Evolutionary conservation across 2,888 invertebrate species (phyloP), one percentile per base, ranked within the genome.

Genomic region (Theretra japonica): DNA sequence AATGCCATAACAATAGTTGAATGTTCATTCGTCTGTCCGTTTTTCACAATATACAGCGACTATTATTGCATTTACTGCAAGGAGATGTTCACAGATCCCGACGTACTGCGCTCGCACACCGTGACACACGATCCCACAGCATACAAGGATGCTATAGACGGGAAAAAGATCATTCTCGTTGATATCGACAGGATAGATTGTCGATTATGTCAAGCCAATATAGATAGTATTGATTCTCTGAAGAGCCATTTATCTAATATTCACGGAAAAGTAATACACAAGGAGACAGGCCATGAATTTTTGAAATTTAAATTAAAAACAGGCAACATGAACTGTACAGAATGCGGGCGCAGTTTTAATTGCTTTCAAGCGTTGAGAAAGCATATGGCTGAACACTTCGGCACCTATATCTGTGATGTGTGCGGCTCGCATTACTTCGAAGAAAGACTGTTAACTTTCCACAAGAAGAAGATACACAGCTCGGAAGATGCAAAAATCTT

Each of bases 381-480:
- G 57, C 86, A 88, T 70, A 87, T 88, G 84, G 85, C 86, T 0
- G 83, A 80, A 23, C 88, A 88, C 71, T 88, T 82, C 68, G 85
- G 86, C 0, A 86, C 87, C 0, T 86, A 79, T 41, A 83, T 88
- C 0, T 90, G 90, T 25, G 86, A 88, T 3, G 79, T 82, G 0
- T 89, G 88, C 57, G 87, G 89, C 0, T 88, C 87, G 0, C 84
- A 87, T 41, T 94, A 92, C 58, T 85, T 89, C 0, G 89, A 90
- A 71, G 86, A 86, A 7, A 75, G 88, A 0, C 89, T 90, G 65
- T 75, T 91, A 2, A 80, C 80, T 0, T 82, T 85, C 1, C 93
- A 94, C 74, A 80, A 79, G 4, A 80, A 79, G 4, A 78, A 78
- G 4, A 65, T 72, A 0, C 70, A 73, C 53, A 80, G 78, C 8